Evolutionary conservation across 2,888 invertebrate species (phyloP), one percentile per base, ranked within the genome.

Genomic region (Orchestes rusci): DNA sequence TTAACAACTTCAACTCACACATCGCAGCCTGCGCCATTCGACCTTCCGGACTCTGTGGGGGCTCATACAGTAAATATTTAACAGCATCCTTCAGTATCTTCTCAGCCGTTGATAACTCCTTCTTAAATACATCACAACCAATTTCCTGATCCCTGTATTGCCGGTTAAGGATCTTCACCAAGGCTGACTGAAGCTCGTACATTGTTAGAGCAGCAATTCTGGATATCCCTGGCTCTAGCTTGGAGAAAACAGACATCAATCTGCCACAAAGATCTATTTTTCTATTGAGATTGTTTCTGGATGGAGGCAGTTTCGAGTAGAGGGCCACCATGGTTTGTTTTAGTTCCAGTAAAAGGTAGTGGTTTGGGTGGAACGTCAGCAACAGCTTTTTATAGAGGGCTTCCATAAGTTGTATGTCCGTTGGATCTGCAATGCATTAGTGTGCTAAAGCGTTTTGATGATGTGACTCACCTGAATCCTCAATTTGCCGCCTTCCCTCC

Each of bases 111-210:
- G 71, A 59, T 5, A 86, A 66, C 55, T 74, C 71, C 16, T 68
- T 71, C 61, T 76, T 66, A 52, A 83, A 74, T 20, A 70, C 70
- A 2, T 71, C 62, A 15, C 71, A 70, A 1, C 72, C 66, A 29
- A 82, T 76, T 61, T 80, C 79, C 3, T 74, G 73, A 1, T 72
- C 70, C 15, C 75, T 74, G 57, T 77, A 80, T 42, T 76, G 69
- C 50, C 77, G 75, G 54, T 82, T 79, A 0, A 80, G 74, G 20
- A 86, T 60, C 54, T 80, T 74, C 2, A 80, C 74, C 52, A 75
- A 70, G 0, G 85, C 78, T 12, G 75, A 75, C 59, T 84, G 84
- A 53, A 86, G 68, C 63, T 89, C 88, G 57, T 87, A 88, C 28
- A 86, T 59, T 7, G 83, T 77, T 39, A 88, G 79, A 1, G 82